Evolutionary conservation across 2,797 vertebrate species (phyloP).

Genomic region (Staurois parvus): DNA sequence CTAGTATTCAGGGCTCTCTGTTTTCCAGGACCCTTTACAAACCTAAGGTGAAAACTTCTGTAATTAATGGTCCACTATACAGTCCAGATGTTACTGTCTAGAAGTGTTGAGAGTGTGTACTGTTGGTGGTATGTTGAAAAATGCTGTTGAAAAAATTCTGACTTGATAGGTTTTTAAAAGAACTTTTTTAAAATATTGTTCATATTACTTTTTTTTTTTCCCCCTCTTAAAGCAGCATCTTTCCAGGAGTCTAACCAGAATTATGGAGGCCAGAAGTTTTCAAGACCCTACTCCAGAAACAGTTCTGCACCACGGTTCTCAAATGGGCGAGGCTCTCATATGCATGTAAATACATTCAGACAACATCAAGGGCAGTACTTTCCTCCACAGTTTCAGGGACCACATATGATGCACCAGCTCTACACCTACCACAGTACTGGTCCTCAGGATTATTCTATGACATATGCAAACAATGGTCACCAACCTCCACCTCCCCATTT

Average conservation of each 20-base stretch:
- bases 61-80: too few species aligned
- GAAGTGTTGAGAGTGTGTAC: too few species aligned
- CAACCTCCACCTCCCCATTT: conserved; percentile 4
- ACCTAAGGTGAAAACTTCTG: too few species aligned
- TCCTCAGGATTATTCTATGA: conserved; percentile 35
- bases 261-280: conserved; percentile 3
- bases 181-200: too few species aligned
- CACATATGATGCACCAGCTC: conserved; percentile 20
- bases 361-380: conserved; percentile 22
- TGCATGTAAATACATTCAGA: conserved; percentile 3
- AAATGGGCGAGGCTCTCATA: background rate
- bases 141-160: too few species aligned
- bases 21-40: too few species aligned
- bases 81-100: too few species aligned
- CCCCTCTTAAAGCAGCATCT: background rate
- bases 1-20: too few species aligned
- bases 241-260: background rate
- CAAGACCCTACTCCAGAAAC: conserved; percentile 31
- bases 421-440: conserved; percentile 32
- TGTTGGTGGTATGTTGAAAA: too few species aligned
- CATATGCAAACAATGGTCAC: conserved; percentile 36
- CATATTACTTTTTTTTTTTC: too few species aligned
- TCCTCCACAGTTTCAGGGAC: conserved; percentile 12
- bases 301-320: conserved; percentile 17
- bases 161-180: too few species aligned